Evolutionary conservation across 1,140 invertebrate species (phyloP).

Genomic region (Leptinotarsa lineolata): DNA sequence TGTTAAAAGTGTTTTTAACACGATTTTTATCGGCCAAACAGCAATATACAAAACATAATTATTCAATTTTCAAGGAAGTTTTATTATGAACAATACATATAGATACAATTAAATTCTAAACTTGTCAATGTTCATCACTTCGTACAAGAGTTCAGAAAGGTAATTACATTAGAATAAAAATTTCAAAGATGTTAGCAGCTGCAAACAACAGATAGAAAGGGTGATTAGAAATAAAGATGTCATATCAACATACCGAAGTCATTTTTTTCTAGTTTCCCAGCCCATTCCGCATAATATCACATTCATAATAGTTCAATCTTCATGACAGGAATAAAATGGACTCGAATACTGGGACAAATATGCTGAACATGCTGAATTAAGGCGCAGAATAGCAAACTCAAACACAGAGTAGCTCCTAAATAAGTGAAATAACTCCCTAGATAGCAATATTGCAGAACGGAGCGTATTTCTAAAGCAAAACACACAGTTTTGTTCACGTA

Average conservation of each 20-base stretch:
- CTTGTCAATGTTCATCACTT: neutral
- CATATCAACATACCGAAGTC: neutral
- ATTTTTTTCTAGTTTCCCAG: neutral
- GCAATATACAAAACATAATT: too few species aligned
- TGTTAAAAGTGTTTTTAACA: too few species aligned
- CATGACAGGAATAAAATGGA: neutral
- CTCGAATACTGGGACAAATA: neutral
- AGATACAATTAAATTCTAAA: too few species aligned
- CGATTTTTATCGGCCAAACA: too few species aligned
- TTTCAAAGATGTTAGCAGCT: neutral
- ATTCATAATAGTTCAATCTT: neutral
- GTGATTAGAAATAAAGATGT: neutral
- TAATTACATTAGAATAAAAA: neutral
- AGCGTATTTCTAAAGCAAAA: neutral
- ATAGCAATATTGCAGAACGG: conserved; percentile 12
- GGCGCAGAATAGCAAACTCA: neutral
- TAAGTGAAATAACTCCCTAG: conserved; percentile 10
- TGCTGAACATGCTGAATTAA: neutral
- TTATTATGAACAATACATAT: too few species aligned
- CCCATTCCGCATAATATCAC: neutral
- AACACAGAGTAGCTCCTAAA: conserved; percentile 1
- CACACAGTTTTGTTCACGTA: conserved; percentile 6
- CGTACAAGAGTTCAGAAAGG: neutral
- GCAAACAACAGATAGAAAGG: neutral
- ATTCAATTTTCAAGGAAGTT: too few species aligned